These are phyloP conservation scores for Falcaria lacertinaria DNA, from an alignment of 2,888 invertebrate genomes.

Conservation along the genomic window DNA sequence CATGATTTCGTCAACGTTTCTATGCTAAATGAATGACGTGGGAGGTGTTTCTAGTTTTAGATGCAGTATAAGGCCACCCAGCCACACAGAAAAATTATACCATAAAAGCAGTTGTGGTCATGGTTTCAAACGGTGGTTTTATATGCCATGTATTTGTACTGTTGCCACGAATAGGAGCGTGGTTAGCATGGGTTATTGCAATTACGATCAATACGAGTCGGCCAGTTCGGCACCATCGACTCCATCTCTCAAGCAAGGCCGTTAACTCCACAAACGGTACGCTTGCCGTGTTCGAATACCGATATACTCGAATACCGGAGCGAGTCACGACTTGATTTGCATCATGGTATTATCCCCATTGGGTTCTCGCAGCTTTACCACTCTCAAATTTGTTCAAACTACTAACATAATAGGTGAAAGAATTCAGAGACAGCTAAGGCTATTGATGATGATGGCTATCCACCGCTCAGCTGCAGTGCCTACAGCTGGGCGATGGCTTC, in stretches of 20 bases:
- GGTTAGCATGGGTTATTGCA: slow-evolving; percentile 24
- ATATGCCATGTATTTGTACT: slow-evolving; percentile 8
- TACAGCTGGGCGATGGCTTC: too few species aligned
- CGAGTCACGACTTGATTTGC: slow-evolving; percentile 56
- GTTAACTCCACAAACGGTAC: slow-evolving; percentile 59
- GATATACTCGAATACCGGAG: slow-evolving; percentile 37
- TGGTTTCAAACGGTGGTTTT: not conserved
- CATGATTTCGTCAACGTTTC: too few species aligned
- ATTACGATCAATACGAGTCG: slow-evolving; percentile 41
- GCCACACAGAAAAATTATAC: too few species aligned
- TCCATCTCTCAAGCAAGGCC: slow-evolving; percentile 68
- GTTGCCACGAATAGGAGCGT: slow-evolving; percentile 14
- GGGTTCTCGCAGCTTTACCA: slow-evolving; percentile 30
- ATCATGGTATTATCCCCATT: slow-evolving; percentile 37
- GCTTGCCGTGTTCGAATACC: slow-evolving; percentile 52
- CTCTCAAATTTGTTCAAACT: too few species aligned
- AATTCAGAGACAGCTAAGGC: too few species aligned
- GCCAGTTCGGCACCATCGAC: slow-evolving; percentile 48
- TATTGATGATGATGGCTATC: too few species aligned
- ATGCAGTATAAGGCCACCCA: too few species aligned
- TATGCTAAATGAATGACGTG: too few species aligned
- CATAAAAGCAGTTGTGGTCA: too few species aligned
- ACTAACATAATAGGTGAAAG: too few species aligned
- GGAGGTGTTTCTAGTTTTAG: too few species aligned
- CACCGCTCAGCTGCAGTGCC: too few species aligned